A percentile compares a stretch with the other conserved stretches of the same genome.
phyloP scores from a whole-genome alignment of 2,113 vertebrate species.

The Pithys albifrons region DNA sequence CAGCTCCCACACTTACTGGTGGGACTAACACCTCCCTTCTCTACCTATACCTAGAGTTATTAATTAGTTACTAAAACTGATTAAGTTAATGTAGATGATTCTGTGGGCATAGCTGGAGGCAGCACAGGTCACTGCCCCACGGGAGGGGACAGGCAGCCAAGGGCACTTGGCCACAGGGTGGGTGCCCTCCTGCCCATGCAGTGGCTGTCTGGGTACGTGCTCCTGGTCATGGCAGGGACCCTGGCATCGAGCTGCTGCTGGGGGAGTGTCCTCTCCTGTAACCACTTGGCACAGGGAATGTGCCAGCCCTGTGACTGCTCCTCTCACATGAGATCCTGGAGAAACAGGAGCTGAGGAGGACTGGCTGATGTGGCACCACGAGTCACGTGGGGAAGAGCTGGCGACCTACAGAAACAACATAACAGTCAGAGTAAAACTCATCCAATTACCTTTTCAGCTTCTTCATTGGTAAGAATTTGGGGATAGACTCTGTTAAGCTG shows the following conservation, averaged over 20 bases:
- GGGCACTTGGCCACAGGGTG: background rate
- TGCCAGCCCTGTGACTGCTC: background rate
- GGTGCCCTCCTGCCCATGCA: background rate
- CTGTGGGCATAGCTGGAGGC: background rate
- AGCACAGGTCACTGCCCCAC: background rate
- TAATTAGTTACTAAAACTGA: background rate
- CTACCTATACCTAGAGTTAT: background rate
- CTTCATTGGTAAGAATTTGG: slow-evolving; percentile 91
- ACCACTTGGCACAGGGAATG: background rate
- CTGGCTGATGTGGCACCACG: background rate
- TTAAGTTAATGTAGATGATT: background rate
- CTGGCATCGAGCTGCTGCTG: background rate
- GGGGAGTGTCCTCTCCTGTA: background rate
- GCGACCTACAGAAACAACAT: background rate
- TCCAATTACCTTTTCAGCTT: slow-evolving; percentile 87
- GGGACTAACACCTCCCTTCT: background rate
- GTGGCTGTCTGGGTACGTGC: accelerated
- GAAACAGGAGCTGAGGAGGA: background rate
- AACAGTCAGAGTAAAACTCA: background rate
- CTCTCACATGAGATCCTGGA: background rate
- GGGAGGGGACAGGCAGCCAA: background rate
- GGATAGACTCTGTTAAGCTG: slow-evolving; percentile 97
- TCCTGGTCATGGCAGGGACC: accelerated
- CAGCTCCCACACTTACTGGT: background rate
- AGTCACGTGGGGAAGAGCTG: accelerated